Evolutionary conservation across 1,140 invertebrate genomes (phyloP).

Genomic region (Cydia fagiglandana): DNA sequence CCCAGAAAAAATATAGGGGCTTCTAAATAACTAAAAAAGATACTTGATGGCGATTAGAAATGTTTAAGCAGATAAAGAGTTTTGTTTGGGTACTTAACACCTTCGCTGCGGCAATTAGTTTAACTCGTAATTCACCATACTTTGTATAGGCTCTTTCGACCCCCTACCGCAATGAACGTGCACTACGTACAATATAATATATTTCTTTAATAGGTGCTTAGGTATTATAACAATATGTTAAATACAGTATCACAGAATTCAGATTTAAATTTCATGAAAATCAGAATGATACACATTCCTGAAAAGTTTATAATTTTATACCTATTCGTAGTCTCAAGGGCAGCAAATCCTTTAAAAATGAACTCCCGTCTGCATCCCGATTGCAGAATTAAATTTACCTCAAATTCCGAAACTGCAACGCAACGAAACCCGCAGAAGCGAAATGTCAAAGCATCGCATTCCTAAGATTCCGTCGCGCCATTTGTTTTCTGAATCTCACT

Average conservation of each 20-base stretch:
- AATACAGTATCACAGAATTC: neutral
- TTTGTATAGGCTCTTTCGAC: too few relatives aligned
- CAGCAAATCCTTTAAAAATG: slow-evolving; percentile 1
- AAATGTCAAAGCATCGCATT: slow-evolving; percentile 61
- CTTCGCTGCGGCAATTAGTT: too few relatives aligned
- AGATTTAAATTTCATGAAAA: neutral
- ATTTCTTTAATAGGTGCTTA: too few relatives aligned
- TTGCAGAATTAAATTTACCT: slow-evolving; percentile 14
- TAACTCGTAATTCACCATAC: too few relatives aligned
- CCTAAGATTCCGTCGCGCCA: slow-evolving; percentile 49
- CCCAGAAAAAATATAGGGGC: too few relatives aligned
- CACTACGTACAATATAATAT: too few relatives aligned
- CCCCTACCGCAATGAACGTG: too few relatives aligned
- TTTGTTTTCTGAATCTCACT: slow-evolving; percentile 63
- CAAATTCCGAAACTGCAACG: slow-evolving; percentile 14
- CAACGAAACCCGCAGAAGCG: slow-evolving; percentile 23
- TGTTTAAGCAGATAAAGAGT: too few relatives aligned
- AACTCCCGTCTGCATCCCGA: slow-evolving; percentile 2
- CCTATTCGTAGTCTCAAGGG: neutral
- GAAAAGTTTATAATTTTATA: neutral
- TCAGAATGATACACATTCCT: neutral
- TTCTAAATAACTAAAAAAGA: too few relatives aligned
- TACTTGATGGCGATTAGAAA: too few relatives aligned
- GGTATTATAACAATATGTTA: too few relatives aligned
- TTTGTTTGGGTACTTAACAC: too few relatives aligned